Evolutionary conservation across 2,113 vertebrate genomes (phyloP), one percentile per base, ranked within the genome.

Genomic region (Arenaria interpres): DNA sequence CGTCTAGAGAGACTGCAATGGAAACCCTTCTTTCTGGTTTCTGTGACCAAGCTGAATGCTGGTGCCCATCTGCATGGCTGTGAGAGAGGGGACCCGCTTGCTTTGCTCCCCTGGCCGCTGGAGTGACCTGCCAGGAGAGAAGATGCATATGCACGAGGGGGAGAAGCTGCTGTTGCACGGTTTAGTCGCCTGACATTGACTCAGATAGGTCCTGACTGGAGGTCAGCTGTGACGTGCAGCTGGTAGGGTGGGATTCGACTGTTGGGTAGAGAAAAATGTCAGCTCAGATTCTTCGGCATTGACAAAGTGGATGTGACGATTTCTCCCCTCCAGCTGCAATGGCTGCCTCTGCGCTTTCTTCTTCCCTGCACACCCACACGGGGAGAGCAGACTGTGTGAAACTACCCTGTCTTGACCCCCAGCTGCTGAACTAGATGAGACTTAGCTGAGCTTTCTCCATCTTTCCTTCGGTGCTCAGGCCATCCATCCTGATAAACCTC

Each of bases 151-250:
- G 89, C 75, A 43, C 45, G n/a, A 72, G 71, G 30, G 37, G 63
- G 35, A 91, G 83, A 93, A 81, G 86, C 94, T 95, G 94, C 77
- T 89, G 69, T 93, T 80, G 57, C 50, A 73, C 0, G 0, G 41
- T 84, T 90, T 79, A 88, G 59, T 80, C 0, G 3, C 67, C 74
- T 95, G 93, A 88, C 1, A 0, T 95, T 96, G 91, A 97, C 78
- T 95, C 77, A 77, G 87, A 97, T 95, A 64, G 84, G 86, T 93
- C 86, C 86, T 97, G 96, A 97, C 93, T 93, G 82, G 93, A 96
- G 95, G 94, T 97, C 97, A 96, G 90, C 80, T 92, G 73, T 97
- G 97, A 96, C 78, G 51, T 97, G 95, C 91, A 96, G 96, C 91
- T 95, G 93, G 93, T 94, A 80, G 91, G 91, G 93, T 96, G 94